Percentiles rank a stretch among this genome's conserved stretches.
phyloP scores from a whole-genome alignment of 2,113 vertebrate genomes.

The Limanda limanda region DNA sequence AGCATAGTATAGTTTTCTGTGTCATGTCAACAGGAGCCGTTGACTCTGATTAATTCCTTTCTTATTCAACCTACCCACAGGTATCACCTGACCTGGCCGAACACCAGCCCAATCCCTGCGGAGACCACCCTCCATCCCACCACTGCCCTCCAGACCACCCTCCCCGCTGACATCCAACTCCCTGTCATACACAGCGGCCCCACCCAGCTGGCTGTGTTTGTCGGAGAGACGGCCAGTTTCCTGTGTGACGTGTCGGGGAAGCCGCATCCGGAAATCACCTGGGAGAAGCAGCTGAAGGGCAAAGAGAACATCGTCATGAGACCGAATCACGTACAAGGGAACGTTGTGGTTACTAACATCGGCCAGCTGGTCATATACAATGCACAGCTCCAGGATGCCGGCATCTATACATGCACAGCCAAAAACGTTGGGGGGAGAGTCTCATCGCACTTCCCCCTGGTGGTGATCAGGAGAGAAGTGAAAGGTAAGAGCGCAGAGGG shows the following conservation, averaged over 20 bases:
- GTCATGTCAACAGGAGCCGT: neutral
- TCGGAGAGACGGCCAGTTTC: slow-evolving; percentile 95
- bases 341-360: slow-evolving; percentile 96
- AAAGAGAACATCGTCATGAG: slow-evolving; percentile 91
- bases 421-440: slow-evolving; percentile 88
- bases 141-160: slow-evolving; percentile 87
- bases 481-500: slow-evolving; percentile 66
- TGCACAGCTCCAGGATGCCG: slow-evolving; percentile 89
- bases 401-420: slow-evolving; percentile 94
- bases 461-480: slow-evolving; percentile 85
- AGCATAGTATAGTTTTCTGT: neutral
- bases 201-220: slow-evolving; percentile 86
- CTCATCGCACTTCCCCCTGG: slow-evolving; percentile 90
- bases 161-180: slow-evolving; percentile 82
- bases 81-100: slow-evolving; percentile 94
- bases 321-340: slow-evolving; percentile 92
- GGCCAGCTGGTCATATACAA: slow-evolving; percentile 98
- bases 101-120: slow-evolving; percentile 90
- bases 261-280: slow-evolving; percentile 92
- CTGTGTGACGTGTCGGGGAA: slow-evolving; percentile 92
- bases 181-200: slow-evolving; percentile 88
- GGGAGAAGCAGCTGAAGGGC: slow-evolving; percentile 94
- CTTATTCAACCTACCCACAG: slow-evolving; percentile 54
- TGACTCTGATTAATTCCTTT: slow-evolving; percentile 37
- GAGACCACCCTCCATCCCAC: slow-evolving; percentile 92